Evolutionary conservation across 2,888 invertebrate genomes (phyloP).

Genomic region (Lithophane ornitopus): DNA sequence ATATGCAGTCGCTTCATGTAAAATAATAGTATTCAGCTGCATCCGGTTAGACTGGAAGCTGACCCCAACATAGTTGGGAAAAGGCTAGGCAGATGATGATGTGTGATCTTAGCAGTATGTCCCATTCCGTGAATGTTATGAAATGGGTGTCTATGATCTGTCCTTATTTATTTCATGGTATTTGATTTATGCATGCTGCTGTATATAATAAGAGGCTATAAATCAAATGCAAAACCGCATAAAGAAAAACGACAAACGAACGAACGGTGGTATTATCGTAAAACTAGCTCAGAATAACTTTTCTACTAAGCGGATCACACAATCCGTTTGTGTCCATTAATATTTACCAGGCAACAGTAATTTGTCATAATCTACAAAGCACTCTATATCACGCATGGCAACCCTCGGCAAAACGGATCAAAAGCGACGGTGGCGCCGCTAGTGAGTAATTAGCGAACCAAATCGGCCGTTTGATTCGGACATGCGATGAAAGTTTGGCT

Average conservation of each 20-base stretch:
- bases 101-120: too few relatives aligned
- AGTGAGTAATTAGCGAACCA: conserved; percentile 64
- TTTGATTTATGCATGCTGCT: background rate
- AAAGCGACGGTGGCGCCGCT: conserved; percentile 51
- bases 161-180: background rate
- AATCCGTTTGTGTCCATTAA: conserved; percentile 22
- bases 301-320: background rate
- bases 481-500: conserved; percentile 44
- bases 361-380: conserved; percentile 39
- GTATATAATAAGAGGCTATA: background rate
- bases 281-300: background rate
- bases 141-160: background rate
- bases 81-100: too few relatives aligned
- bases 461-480: conserved; percentile 57
- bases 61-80: too few relatives aligned
- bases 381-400: conserved; percentile 2
- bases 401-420: conserved; percentile 47
- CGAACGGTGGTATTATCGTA: background rate
- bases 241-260: too few relatives aligned
- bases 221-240: background rate
- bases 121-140: background rate
- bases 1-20: background rate
- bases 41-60: background rate
- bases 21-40: background rate
- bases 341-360: conserved; percentile 15